These are phyloP conservation scores for Rhea americana DNA, from an alignment of 2,113 vertebrate genomes.

Conservation along the genomic window DNA sequence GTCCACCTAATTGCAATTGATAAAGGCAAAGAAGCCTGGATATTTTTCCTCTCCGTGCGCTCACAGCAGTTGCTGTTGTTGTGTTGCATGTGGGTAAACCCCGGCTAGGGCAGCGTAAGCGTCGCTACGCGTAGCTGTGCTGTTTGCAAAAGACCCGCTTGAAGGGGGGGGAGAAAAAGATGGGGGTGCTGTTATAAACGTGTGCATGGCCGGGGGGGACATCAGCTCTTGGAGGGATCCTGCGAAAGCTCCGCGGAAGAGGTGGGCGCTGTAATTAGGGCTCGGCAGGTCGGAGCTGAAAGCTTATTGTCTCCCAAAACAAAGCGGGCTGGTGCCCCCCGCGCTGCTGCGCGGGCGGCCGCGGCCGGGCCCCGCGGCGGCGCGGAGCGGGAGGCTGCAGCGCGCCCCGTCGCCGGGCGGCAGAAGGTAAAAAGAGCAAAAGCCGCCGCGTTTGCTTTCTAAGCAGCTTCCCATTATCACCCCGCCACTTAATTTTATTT, in stretches of 20 bases:
- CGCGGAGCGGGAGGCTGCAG: background rate
- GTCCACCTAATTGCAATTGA: slow-evolving; percentile 81
- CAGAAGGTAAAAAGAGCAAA: slow-evolving; percentile 63
- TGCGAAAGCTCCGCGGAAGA: slow-evolving; percentile 62
- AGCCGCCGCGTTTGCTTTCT: slow-evolving; percentile 70
- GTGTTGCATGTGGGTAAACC: slow-evolving; percentile 35
- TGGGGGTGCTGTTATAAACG: background rate
- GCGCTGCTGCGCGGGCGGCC: background rate
- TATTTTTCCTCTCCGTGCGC: slow-evolving; percentile 22
- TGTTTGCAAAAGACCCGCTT: slow-evolving; percentile 1
- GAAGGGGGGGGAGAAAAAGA: background rate
- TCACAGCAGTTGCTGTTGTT: slow-evolving; percentile 38
- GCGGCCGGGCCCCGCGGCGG: too few relatives aligned
- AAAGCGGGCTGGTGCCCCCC: slow-evolving; percentile 64
- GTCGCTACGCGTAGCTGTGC: background rate
- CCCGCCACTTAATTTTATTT: slow-evolving; percentile 80
- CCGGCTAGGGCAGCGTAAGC: background rate
- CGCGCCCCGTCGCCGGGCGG: slow-evolving; percentile 52
- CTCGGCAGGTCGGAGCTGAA: slow-evolving; percentile 60
- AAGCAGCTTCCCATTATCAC: slow-evolving; percentile 77
- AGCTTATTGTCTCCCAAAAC: slow-evolving; percentile 74
- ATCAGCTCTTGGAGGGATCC: slow-evolving; percentile 45
- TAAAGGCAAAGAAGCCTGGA: slow-evolving; percentile 63
- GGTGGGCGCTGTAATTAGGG: slow-evolving; percentile 51
- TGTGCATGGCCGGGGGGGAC: background rate